Base-by-base conservation (phyloP, 2,888 invertebrate species). In the Eupithecia subumbrata region DNA sequence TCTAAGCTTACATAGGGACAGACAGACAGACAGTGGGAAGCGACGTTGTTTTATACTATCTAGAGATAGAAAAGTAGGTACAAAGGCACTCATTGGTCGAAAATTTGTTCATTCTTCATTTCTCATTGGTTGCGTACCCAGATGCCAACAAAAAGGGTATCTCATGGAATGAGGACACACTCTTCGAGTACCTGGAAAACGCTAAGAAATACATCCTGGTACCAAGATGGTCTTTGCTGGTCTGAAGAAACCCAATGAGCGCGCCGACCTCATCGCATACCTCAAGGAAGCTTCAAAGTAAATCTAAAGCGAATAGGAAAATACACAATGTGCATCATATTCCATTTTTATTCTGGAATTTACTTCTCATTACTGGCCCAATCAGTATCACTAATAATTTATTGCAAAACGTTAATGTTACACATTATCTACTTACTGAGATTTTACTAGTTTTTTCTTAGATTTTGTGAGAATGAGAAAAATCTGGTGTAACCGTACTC, bases 221-320 rank as follows among this genome's bases (percentile, higher is more conserved):
- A 99, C 99, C 81, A 99, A 99, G 93, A 99, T 99, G 99, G 97
- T 99, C 90, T 99, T 99, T 87, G 99, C 99, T 82, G 99, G 99
- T 80, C 94, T 99, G 87, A 99, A 99, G 96, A 99, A 99, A 93
- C 96, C 97, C 60, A 96, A 97, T 77, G 99, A 99, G 84, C 96
- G 99, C 80, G 98, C 96, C 18, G 98, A 99, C 93, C 96, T 99
- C 75, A 99, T 99, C 86, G 98, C 99, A 52, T 99, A 99, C 93
- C 95, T 99, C 85, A 97, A 98, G 94, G 92, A 96, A 74, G 95
- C 98, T 12, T 97, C 97, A 79, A 98, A 98, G 96, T 98, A 97
- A 96, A 91, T 79, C 72, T 80, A 79, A 74, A 82, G 78, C 78
- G 72, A 74, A 69, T 88, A 92, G 92, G 87, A 88, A 68, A 89